Evolutionary conservation across 92 coral and sea anemone genomes (phyloP), one percentile per base, ranked within the genome.

Genomic region (Metridium senile): DNA sequence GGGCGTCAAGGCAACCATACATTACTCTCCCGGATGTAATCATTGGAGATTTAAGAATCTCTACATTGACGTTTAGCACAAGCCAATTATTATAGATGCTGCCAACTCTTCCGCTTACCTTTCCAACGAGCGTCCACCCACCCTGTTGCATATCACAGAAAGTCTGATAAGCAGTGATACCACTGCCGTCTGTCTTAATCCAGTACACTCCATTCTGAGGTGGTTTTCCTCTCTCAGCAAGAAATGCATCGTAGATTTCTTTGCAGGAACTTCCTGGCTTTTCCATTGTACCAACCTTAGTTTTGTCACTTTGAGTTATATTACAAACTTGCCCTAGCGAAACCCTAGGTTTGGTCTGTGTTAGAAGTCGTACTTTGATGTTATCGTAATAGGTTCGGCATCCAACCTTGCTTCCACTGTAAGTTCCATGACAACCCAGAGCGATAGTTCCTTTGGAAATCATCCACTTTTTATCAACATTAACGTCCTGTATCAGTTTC

Each of bases 121-220:
- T 92, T 26, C 97, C 97, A 62, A 92, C 92, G 66, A 92, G 89
- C n/a, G 97, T 89, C 97, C 97, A 92, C 51, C 97, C 94, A 23
- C 97, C 97, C 59, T 84, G 89, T 21, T 70, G 72, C 84, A 92
- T 87, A 47, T 92, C 97, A 49, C 97, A 92, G 83, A 70, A 86
- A 11, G 97, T 92, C 79, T 81, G 82, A 19, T 49, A 59, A 13
- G 81, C 70, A 17, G 68, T 74, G 13, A 70, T 66, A 33, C 77
- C 73, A 0, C 53, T 67, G 84, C 25, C 23, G 29, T 75, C 61
- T 20, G 94, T 86, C 68, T 81, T 90, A 61, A 90, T 67, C 98
- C 98, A 89, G 67, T 93, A 89, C 21, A 89, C 79, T 1, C 90
- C 94, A 65, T 82, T 90, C 57, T 66, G 66, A 32, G 93, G 71